phyloP scores from a whole-genome alignment of 2,113 vertebrate species.

The Pygoscelis antarcticus region DNA sequence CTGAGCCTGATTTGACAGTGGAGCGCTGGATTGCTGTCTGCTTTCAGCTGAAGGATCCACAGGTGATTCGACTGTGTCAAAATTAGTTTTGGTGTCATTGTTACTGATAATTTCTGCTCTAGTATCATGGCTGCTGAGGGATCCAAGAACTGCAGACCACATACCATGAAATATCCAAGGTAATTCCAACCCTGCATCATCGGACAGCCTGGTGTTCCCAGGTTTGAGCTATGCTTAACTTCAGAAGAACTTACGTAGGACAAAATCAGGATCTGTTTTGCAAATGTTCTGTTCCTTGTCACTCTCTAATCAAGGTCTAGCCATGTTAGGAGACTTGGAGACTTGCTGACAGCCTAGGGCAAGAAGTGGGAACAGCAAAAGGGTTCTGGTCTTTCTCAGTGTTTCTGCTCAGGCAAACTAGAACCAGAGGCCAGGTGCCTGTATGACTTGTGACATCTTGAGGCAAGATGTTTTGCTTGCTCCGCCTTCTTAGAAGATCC shows the following conservation, averaged over 20 bases:
- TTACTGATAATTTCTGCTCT: not conserved
- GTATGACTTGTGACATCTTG: not conserved
- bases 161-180: not conserved
- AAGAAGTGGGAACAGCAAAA: not conserved
- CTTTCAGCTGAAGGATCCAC: not conserved
- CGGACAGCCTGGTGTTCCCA: not conserved
- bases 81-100: not conserved
- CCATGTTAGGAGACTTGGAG: not conserved
- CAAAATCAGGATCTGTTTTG: not conserved
- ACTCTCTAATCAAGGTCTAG: not conserved
- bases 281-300: not conserved
- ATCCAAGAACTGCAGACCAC: not conserved
- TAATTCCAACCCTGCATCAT: not conserved
- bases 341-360: not conserved
- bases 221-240: not conserved
- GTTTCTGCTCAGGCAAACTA: not conserved
- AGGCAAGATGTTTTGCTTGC: slow-evolving; percentile 7
- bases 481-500: not conserved
- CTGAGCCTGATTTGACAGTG: not conserved
- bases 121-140: not conserved
- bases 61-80: not conserved
- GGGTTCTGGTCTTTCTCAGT: slow-evolving; percentile 11
- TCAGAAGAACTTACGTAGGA: not conserved
- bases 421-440: not conserved
- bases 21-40: not conserved